A percentile compares a stretch with the other conserved stretches of the same genome.
Evolutionary conservation across 2,113 vertebrate species (phyloP).

Genomic region (Arvicanthis niloticus): DNA sequence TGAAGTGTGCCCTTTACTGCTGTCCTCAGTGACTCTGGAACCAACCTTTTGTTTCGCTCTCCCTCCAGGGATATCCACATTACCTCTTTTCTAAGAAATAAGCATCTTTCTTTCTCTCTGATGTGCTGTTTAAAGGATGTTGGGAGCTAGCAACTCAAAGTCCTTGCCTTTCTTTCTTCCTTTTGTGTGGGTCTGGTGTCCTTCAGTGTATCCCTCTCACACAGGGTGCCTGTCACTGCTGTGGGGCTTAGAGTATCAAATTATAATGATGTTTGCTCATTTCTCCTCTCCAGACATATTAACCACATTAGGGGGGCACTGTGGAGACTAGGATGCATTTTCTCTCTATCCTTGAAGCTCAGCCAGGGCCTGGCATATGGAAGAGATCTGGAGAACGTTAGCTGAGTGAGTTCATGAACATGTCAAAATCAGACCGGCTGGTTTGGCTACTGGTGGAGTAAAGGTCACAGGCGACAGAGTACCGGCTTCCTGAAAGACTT

Average conservation of each 20-base stretch:
- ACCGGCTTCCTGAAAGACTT: not conserved
- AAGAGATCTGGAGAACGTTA: not conserved
- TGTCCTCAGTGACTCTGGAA: not conserved
- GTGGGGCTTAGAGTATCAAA: not conserved
- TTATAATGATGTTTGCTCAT: not conserved
- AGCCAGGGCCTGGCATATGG: not conserved
- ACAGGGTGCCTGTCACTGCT: not conserved
- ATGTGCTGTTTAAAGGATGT: not conserved
- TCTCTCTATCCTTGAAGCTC: conserved; percentile 11
- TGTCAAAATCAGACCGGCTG: not conserved
- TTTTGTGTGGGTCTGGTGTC: not conserved
- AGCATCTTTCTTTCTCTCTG: not conserved
- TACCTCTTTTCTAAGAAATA: conserved; percentile 8
- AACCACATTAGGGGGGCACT: not conserved
- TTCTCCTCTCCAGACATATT: not conserved
- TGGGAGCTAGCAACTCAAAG: not conserved
- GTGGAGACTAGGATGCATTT: not conserved
- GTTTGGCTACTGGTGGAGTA: not conserved
- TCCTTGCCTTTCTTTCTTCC: not conserved
- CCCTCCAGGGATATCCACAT: not conserved
- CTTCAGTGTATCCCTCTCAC: not conserved
- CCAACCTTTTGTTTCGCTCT: not conserved
- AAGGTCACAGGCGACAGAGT: not conserved
- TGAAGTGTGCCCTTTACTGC: conserved; percentile 11
- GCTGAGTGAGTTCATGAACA: not conserved